These are phyloP conservation scores for Diprion similis DNA, from an alignment of 1,140 invertebrate genomes.

Conservation along the genomic window DNA sequence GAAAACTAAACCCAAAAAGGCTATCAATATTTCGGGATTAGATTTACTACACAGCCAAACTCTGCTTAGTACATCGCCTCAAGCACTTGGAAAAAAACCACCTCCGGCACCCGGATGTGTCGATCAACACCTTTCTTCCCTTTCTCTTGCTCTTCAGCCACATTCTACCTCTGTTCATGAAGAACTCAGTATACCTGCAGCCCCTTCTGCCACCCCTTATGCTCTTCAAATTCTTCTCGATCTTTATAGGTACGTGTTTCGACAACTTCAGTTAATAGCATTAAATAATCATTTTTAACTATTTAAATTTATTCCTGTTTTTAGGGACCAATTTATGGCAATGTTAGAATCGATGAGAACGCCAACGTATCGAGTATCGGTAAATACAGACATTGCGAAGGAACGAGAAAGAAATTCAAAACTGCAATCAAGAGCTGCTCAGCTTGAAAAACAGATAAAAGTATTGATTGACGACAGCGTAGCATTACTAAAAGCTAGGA, in stretches of 20 bases:
- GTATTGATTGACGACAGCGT: conserved; percentile 91
- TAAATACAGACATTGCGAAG: conserved; percentile 79
- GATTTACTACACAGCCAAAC: conserved; percentile 92
- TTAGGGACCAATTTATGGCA: conserved; percentile 80
- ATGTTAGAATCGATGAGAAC: conserved; percentile 84
- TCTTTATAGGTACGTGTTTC: conserved; percentile 65
- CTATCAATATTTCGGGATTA: conserved; percentile 80
- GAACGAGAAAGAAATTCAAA: conserved; percentile 85
- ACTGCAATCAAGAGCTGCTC: conserved; percentile 78
- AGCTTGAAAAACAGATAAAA: conserved; percentile 91
- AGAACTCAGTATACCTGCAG: conserved; percentile 80
- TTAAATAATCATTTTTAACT: conserved; percentile 1
- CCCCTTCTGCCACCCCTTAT: conserved; percentile 81
- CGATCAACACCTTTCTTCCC: conserved; percentile 84
- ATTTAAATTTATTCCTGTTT: background rate
- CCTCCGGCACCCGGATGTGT: conserved; percentile 88
- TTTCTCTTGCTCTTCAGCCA: conserved; percentile 66
- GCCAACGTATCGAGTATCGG: conserved; percentile 73
- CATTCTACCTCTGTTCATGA: conserved; percentile 72
- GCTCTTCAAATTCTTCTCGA: conserved; percentile 86
- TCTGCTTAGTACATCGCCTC: conserved; percentile 80
- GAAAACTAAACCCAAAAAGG: conserved; percentile 68
- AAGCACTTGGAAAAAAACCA: conserved; percentile 71
- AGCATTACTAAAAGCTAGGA: conserved; percentile 85
- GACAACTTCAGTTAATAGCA: background rate